phyloP scores from a whole-genome alignment of 2,888 invertebrate genomes.

The Lepeophtheirus nordmannii region DNA sequence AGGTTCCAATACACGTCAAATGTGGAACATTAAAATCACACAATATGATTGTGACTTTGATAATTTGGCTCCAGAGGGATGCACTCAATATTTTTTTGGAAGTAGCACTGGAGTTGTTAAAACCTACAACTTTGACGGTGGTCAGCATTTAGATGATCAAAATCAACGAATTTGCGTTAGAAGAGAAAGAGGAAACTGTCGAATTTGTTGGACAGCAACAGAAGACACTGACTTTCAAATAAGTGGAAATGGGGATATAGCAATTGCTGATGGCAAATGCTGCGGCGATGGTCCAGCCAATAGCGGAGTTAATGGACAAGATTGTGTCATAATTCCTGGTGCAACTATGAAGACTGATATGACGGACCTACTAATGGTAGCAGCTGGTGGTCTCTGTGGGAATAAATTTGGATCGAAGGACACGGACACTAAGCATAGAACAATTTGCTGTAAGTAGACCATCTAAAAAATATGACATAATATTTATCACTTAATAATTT shows the following conservation, averaged over 20 bases:
- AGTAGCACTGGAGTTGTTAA: background rate
- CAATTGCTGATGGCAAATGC: background rate
- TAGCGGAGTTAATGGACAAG: background rate
- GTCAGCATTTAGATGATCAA: conserved; percentile 17
- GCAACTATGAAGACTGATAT: background rate
- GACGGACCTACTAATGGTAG: too few relatives aligned
- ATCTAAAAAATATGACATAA: background rate
- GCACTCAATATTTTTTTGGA: conserved; percentile 19
- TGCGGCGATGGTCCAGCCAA: conserved; percentile 1
- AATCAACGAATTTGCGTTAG: conserved; percentile 17
- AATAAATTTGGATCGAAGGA: background rate
- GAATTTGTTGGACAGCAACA: conserved; percentile 10
- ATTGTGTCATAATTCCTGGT: conserved; percentile 10
- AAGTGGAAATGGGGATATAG: background rate
- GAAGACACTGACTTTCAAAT: background rate
- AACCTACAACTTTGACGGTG: conserved; percentile 18
- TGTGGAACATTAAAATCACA: conserved; percentile 16
- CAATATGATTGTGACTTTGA: conserved; percentile 8
- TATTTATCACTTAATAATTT: background rate
- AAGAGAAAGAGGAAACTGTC: background rate
- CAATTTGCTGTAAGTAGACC: conserved; percentile 5
- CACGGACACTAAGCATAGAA: background rate
- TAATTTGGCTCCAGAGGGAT: conserved; percentile 16
- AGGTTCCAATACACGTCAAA: background rate
- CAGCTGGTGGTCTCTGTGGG: background rate